Evolutionary conservation across 1,140 invertebrate species (phyloP), one percentile per base, ranked within the genome.

Genomic region (Mycetomoellerius zeteki): DNA sequence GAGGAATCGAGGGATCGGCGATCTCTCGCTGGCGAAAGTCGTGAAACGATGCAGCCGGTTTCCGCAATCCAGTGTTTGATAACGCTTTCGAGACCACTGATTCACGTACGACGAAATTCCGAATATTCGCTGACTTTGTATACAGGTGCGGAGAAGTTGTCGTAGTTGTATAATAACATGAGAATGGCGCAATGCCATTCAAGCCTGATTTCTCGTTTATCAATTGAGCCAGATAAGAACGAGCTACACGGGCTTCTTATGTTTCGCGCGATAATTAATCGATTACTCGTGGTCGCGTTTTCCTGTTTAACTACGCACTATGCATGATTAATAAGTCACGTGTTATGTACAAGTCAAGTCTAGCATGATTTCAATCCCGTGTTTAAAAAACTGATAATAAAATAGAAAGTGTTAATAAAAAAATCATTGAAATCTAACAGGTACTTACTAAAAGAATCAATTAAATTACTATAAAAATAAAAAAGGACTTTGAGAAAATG

Each of bases 191-290:
- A 60, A 60, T n/a, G 69, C 54, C 54, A 75, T 84, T 84, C 69
- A 84, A 58, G 54, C n/a, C 52, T 62, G 43, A 16, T 75, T 86
- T 80, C 43, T 21, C 85, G 43, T 71, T 80, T 62, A 69, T 80
- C 64, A 78, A 81, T 81, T 37, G 47, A 81, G 47, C n/a, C n/a
- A 81, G 60, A 81, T 81, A 81, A 71, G 64, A 81, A 37, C n/a
- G 62, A 81, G 30, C 30, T 19, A 10, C 30, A 10, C n/a, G 47
- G 8, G 21, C 30, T 81, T 81, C 30, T 80, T 67, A 52, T 65
- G 43, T 67, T 52, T 80, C 24, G 60, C 27, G 27, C 27, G 14
- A 65, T 50, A 80, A 80, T 80, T 69, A 67, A 80, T 80, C n/a
- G 60, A 67, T 7, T 16, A 37, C 24, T 58, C 1, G 72, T 4